A percentile compares a stretch with the other conserved stretches of the same genome.
Conservation (phyloP, 2,888 invertebrate genomes). For the Lacanobia oleracea region DNA sequence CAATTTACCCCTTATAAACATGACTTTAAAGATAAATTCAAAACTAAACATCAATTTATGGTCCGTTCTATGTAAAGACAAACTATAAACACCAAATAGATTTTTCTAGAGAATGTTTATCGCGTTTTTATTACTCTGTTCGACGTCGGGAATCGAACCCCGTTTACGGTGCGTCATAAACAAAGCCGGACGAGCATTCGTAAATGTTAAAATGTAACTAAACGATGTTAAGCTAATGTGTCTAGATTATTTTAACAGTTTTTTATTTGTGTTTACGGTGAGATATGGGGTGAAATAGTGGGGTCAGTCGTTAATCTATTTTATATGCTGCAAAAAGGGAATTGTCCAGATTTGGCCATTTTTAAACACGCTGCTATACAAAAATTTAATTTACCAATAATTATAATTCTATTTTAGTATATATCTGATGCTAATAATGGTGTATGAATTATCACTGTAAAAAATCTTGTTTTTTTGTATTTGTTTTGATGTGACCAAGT, state of each 20-base stretch:
- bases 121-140: constrained; percentile 79
- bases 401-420: too few relatives aligned
- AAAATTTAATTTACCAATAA: too few relatives aligned
- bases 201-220: constrained; percentile 78
- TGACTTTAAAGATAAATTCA: constrained; percentile 27
- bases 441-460: too few relatives aligned
- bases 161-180: constrained; percentile 82
- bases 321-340: too few relatives aligned
- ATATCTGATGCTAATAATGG: too few relatives aligned
- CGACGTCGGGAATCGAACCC: constrained; percentile 80
- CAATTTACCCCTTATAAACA: constrained; percentile 1
- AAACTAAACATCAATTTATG: constrained; percentile 46
- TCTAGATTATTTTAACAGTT: constrained; percentile 59
- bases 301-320: too few relatives aligned
- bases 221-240: constrained; percentile 71
- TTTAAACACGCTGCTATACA: too few relatives aligned
- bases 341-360: too few relatives aligned
- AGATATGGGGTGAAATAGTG: neutral
- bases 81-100: constrained; percentile 75
- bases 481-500: too few relatives aligned
- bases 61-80: constrained; percentile 69
- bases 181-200: constrained; percentile 76
- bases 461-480: too few relatives aligned
- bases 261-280: constrained; percentile 2
- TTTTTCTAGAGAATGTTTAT: constrained; percentile 78